A percentile compares a stretch with the other conserved stretches of the same genome.
phyloP scores from a whole-genome alignment of 2,113 vertebrate species.

The Aix galericulata region DNA sequence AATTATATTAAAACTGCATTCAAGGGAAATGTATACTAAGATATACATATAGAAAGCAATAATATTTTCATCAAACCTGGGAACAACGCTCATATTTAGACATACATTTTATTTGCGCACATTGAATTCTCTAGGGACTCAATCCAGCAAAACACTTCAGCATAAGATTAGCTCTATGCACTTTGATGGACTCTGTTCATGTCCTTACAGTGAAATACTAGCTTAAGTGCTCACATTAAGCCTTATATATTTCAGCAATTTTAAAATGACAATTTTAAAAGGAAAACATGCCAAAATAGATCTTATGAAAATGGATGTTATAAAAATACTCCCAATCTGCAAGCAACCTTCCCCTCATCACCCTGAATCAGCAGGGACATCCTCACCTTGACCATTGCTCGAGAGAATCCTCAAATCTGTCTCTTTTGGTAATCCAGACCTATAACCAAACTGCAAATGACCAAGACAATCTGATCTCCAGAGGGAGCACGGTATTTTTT shows the following conservation, averaged over 20 bases:
- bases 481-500: background rate
- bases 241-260: background rate
- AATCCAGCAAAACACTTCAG: background rate
- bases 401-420: background rate
- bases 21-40: background rate
- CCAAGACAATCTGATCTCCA: background rate
- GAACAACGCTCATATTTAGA: slow-evolving; percentile 2
- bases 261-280: background rate
- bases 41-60: background rate
- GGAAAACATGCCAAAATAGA: background rate
- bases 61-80: background rate
- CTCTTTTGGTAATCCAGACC: background rate
- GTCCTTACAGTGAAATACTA: background rate
- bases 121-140: background rate
- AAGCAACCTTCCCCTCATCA: background rate
- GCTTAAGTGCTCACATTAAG: background rate
- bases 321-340: background rate
- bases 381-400: background rate
- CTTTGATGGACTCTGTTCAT: background rate
- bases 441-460: background rate
- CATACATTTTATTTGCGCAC: background rate
- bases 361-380: background rate
- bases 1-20: slow-evolving; percentile 15
- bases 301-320: background rate
- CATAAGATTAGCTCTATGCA: background rate